A percentile compares a stretch with the other conserved stretches of the same genome.
Conservation (phyloP, 2,888 invertebrate species). For the Lasioglossum villosulum region DNA sequence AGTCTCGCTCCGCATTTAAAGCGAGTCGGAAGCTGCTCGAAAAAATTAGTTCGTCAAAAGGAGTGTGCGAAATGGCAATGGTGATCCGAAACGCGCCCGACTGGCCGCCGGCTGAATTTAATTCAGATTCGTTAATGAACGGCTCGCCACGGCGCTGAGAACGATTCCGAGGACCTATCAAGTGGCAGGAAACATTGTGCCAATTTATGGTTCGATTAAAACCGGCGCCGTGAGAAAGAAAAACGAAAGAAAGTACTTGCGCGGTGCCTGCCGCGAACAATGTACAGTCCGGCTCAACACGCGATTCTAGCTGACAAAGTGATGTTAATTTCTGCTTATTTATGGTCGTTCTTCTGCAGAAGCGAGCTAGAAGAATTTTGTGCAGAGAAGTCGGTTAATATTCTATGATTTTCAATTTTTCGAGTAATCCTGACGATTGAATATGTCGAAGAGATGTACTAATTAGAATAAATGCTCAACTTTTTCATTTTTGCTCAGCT, state of each 20-base stretch:
- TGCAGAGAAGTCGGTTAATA: background rate
- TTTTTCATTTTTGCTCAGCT: background rate
- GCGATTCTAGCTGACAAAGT: background rate
- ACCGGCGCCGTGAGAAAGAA: conserved; percentile 12
- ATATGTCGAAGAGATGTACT: background rate
- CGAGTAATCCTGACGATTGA: background rate
- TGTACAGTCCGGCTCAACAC: conserved; percentile 3
- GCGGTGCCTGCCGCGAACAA: background rate
- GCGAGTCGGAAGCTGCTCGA: background rate
- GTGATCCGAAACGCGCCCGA: background rate
- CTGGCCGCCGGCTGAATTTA: background rate
- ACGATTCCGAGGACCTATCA: conserved; percentile 17
- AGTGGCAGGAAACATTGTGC: conserved; percentile 8
- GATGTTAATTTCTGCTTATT: background rate
- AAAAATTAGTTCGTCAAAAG: background rate
- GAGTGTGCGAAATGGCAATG: background rate
- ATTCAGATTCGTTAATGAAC: conserved; percentile 36
- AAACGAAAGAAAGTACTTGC: conserved; percentile 1
- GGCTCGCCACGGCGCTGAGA: background rate
- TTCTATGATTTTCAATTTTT: background rate
- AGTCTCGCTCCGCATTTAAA: background rate
- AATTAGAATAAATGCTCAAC: background rate
- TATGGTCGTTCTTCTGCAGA: background rate
- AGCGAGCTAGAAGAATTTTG: background rate
- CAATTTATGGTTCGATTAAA: conserved; percentile 27